phyloP scores from a whole-genome alignment of 2,888 invertebrate species.

The Cantharis rustica region DNA sequence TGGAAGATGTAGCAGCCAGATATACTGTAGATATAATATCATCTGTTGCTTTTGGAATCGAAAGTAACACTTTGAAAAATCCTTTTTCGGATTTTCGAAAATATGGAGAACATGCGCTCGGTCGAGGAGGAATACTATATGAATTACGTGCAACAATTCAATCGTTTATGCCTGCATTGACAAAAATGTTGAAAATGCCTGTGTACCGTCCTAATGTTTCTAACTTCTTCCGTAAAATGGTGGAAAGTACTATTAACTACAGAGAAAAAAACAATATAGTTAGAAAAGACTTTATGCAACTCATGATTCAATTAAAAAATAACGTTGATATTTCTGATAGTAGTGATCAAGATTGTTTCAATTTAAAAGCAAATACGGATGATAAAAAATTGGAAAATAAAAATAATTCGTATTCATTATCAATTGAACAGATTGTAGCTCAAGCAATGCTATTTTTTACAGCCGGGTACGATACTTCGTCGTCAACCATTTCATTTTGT shows the following conservation, averaged over 20 bases:
- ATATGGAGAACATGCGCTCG: not conserved
- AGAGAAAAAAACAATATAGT: not conserved
- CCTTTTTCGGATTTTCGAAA: not conserved
- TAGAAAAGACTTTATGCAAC: not conserved
- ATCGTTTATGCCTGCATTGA: not conserved
- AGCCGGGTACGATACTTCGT: not conserved
- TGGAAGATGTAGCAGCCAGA: conserved; percentile 53
- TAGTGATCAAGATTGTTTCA: not conserved
- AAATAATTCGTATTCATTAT: not conserved
- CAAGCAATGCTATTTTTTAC: not conserved
- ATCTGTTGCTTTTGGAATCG: not conserved
- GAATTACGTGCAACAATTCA: not conserved
- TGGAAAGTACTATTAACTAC: not conserved
- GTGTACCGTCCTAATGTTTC: not conserved
- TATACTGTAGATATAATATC: conserved; percentile 44
- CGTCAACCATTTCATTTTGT: not conserved
- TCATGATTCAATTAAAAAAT: not conserved
- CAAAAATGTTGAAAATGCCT: not conserved
- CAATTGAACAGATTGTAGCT: not conserved
- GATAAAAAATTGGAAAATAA: not conserved
- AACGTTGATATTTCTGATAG: not conserved
- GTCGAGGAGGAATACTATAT: not conserved
- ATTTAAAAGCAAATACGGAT: not conserved
- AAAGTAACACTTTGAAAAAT: not conserved
- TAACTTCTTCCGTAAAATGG: not conserved